A percentile compares a stretch with the other conserved stretches of the same genome.
phyloP scores from a whole-genome alignment of 2,113 vertebrate species.

The Pteronura brasiliensis region DNA sequence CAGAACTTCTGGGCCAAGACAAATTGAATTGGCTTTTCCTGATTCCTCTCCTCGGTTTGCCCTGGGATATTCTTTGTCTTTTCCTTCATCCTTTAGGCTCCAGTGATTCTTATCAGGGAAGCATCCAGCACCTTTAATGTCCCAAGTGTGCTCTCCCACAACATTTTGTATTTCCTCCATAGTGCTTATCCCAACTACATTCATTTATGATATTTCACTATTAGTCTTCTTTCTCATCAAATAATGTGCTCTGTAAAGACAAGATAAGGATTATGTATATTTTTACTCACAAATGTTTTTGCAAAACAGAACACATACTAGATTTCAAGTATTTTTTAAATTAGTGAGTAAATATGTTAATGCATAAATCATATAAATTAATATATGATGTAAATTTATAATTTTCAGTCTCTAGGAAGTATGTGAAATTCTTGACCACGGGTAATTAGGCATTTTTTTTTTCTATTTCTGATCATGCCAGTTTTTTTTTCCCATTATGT shows the following conservation, averaged over 20 bases:
- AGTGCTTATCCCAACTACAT: background rate
- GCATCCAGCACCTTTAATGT: no score
- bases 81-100: background rate
- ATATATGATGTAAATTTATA: background rate
- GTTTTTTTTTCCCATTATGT: no score
- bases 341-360: background rate
- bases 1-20: no score
- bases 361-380: background rate
- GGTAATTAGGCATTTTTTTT: background rate
- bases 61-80: background rate
- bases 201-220: background rate
- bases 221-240: background rate
- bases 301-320: background rate
- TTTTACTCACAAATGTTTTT: background rate
- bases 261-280: background rate
- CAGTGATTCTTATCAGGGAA: background rate
- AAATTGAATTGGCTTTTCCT: background rate
- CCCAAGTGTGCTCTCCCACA: background rate
- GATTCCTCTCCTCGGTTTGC: background rate
- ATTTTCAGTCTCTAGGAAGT: background rate
- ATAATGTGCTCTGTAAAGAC: background rate
- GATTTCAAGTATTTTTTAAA: background rate
- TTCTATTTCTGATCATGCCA: background rate
- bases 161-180: background rate
- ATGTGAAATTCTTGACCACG: background rate